Base-by-base conservation (phyloP, 2,888 invertebrate species). In the Athalia cordata region DNA sequence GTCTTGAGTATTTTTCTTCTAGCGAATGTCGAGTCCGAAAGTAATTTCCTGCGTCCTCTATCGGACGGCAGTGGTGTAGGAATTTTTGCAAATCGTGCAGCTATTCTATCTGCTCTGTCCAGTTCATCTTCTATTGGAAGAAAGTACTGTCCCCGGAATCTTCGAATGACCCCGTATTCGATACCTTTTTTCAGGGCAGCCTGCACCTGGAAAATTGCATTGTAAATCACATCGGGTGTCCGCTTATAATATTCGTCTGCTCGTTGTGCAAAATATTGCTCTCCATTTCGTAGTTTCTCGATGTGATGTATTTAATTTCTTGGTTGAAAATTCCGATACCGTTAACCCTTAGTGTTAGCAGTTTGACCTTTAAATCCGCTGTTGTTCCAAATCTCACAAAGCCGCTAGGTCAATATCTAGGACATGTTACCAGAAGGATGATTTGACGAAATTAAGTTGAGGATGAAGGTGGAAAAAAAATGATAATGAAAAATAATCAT, bases 121-220 rank as follows among this genome's bases (percentile, higher is more conserved):
- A 84, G 59, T 77, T 87, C 87, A 76, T 88, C 83, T 29, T 81
- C 84, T 5, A 81, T 82, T 4, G 87, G 85, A 50, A 88, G 83
- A 49, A 83, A 88, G 81, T 88, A 88, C 52, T 86, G 86, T 1
- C 87, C 87, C 0, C 86, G 84, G 74, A 82, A 82, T 78, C 82
- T 84, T 77, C 81, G 80, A 9, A 88, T 78, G 81, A 88, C 85
- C 43, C 88, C 88, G 49, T 85, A 87, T 47, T 87, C 81, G 4
- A 88, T 83, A 0, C 88, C 88, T 4, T 84, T 82, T 75, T 83
- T 83, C 78, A 87, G 74, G 0, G 83, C 86, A 4, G 85, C 57
- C 13, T 84, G 85, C 7, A 88, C 87, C 88, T 88, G 74, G 13
- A 50, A 45, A 77, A 29, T 29, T 29, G 29, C 0, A 29, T 29